Evolutionary conservation across 2,113 vertebrate species (phyloP), one percentile per base, ranked within the genome.

Genomic region (Burhinus oedicnemus): DNA sequence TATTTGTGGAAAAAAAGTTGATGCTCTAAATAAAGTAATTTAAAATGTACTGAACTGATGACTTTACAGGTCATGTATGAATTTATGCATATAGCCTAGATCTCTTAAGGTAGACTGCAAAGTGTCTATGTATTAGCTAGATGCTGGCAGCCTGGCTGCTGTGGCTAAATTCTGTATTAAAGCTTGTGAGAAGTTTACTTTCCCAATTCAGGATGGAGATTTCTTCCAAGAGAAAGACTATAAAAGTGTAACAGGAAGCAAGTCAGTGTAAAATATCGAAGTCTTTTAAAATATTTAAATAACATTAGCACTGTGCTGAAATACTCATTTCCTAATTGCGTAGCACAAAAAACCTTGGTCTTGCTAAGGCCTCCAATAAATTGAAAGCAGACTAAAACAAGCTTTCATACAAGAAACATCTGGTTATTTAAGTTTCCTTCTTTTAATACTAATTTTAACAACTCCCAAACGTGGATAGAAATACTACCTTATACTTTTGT

Each of bases 401-500:
- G 87, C 85, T 96, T 97, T 89, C 89, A 90, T 91, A 68, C 51
- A 88, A 97, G 88, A 85, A 98, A 97, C 93, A 98, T 96, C 97
- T 98, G 96, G 95, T 49, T 80, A 96, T 97, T 97, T 95, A 95
- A 97, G 87, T 95, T 93, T 69, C 93, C 89, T 97, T 89, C 91
- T 97, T 94, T 94, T 91, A 98, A 97, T 92, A 97, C 93, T 90
- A 96, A 96, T 98, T 97, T 98, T 98, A 98, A 98, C 97, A 98
- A 89, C 94, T 96, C 95, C 97, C 97, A 97, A 98, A 96, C 95
- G 97, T 68, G 93, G 93, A 91, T 97, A 96, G 96, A 98, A 98
- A 96, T 97, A 97, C 86, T 96, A 97, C 95, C 94, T 97, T 98
- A 96, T 97, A 96, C 95, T 97, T 97, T 98, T 98, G 95, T 97